Evolutionary conservation across 2,113 vertebrate genomes (phyloP).

Genomic region (Clarias gariepinus): DNA sequence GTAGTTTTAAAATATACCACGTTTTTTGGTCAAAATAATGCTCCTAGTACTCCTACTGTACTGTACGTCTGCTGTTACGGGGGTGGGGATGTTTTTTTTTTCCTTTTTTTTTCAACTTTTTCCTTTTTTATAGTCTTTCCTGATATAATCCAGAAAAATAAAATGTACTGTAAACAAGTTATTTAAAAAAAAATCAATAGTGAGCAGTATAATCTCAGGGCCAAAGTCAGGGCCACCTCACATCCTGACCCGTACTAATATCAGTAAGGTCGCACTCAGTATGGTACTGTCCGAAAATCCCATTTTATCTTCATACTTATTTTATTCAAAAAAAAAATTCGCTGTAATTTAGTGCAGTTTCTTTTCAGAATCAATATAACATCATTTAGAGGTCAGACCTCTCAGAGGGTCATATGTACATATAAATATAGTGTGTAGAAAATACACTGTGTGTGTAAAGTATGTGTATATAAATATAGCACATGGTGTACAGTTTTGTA

Average conservation of each 20-base stretch:
- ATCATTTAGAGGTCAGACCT: not conserved
- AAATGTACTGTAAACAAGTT: not conserved
- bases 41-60: too few relatives aligned
- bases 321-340: not conserved
- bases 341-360: not conserved
- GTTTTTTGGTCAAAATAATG: not conserved
- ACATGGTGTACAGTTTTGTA: too few relatives aligned
- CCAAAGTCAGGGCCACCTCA: conserved; percentile 26
- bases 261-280: not conserved
- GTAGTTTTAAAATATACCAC: not conserved
- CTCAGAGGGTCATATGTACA: not conserved
- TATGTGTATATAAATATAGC: not conserved
- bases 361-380: not conserved
- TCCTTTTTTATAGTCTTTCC: not conserved
- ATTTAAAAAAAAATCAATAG: not conserved
- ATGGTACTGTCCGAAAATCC: not conserved
- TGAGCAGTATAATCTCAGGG: not conserved
- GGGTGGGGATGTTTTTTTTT: too few relatives aligned
- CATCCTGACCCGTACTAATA: not conserved
- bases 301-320: not conserved
- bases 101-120: too few relatives aligned
- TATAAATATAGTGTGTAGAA: not conserved
- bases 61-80: too few relatives aligned
- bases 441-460: not conserved
- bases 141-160: not conserved